Evolutionary conservation across 1,140 invertebrate genomes (phyloP).

Genomic region (Ostrea edulis): DNA sequence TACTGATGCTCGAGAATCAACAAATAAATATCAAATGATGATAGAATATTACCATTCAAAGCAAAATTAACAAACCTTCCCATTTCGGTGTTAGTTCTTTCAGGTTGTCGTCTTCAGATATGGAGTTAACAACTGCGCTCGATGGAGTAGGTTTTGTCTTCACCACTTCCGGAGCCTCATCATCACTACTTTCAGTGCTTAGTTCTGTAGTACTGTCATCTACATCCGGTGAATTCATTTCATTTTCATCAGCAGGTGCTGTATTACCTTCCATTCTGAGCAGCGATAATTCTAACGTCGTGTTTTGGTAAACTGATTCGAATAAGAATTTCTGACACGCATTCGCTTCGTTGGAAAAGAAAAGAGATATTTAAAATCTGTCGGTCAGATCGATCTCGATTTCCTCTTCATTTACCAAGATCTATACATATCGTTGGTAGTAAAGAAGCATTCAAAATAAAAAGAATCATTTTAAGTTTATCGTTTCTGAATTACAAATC

Average conservation of each 20-base stretch:
- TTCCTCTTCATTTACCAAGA: too few relatives aligned
- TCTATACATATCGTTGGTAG: too few relatives aligned
- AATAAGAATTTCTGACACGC: neutral
- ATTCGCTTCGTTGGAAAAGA: conserved; percentile 12
- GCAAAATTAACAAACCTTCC: neutral
- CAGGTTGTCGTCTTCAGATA: neutral
- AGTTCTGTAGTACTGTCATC: neutral
- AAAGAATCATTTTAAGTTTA: too few relatives aligned
- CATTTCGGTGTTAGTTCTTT: neutral
- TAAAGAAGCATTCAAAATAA: too few relatives aligned
- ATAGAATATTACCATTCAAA: too few relatives aligned
- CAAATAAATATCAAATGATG: too few relatives aligned
- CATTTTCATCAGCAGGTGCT: neutral
- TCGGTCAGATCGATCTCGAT: neutral
- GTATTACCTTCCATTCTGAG: neutral
- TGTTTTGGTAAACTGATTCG: neutral
- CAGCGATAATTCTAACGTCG: neutral
- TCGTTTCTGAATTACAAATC: too few relatives aligned
- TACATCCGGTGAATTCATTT: neutral
- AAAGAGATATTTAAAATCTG: neutral
- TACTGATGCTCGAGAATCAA: too few relatives aligned
- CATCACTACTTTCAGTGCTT: neutral
- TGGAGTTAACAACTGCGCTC: neutral
- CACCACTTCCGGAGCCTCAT: neutral
- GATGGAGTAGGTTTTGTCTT: neutral